Conservation (phyloP, 2,113 vertebrate species). For the Ceratotherium simum region DNA sequence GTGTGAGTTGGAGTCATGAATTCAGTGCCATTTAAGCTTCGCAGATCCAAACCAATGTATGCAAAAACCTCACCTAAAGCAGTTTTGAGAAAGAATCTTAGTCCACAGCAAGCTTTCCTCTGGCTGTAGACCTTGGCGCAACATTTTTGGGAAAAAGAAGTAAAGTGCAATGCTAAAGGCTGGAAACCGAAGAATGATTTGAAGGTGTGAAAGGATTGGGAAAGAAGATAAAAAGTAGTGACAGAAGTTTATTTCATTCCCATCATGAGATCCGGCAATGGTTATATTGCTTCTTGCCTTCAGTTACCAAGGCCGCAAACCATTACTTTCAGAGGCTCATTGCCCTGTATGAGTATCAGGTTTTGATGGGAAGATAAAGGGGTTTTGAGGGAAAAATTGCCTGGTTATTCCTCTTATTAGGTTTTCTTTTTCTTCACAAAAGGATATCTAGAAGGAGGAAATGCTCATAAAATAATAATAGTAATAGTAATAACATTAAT, state of each 20-base stretch:
- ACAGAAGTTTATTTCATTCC: conserved; percentile 78
- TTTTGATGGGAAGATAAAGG: conserved; percentile 74
- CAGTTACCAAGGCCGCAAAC: conserved; percentile 70
- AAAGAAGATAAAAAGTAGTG: conserved; percentile 73
- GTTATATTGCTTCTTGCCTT: conserved; percentile 60
- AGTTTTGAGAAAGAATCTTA: conserved; percentile 17
- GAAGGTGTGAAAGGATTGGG: conserved; percentile 65
- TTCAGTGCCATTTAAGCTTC: background rate
- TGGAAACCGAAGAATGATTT: conserved; percentile 64
- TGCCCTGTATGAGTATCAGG: conserved; percentile 48
- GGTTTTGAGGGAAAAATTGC: conserved; percentile 47
- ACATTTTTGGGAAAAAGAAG: conserved; percentile 49
- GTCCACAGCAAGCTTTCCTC: background rate
- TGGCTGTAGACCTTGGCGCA: conserved; percentile 22
- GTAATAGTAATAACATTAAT: conserved; percentile 4
- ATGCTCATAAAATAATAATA: conserved; percentile 34
- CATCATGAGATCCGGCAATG: conserved; percentile 57
- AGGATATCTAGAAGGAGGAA: conserved; percentile 15
- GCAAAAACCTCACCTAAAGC: background rate
- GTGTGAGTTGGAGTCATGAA: background rate
- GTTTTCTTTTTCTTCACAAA: conserved; percentile 27
- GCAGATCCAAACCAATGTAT: background rate
- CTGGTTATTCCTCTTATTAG: conserved; percentile 11
- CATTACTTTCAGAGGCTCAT: conserved; percentile 73
- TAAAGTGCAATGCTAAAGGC: conserved; percentile 62